phyloP scores from a whole-genome alignment of 2,888 invertebrate species.

The Hypercompe scribonia region DNA sequence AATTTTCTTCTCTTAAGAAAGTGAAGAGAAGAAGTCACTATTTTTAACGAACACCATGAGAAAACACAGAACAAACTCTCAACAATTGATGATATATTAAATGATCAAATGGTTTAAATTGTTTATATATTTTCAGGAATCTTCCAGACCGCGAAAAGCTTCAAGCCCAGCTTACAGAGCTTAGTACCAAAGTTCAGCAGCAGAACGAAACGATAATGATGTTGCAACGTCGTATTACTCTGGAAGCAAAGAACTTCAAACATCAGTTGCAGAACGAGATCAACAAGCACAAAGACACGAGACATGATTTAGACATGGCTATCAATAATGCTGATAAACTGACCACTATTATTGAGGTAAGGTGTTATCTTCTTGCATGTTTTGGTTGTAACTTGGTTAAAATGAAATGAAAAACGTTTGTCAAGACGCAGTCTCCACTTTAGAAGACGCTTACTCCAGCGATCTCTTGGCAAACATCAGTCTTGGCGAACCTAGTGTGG shows the following conservation, averaged over 20 bases:
- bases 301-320: constrained; percentile 89
- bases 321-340: constrained; percentile 88
- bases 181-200: constrained; percentile 85
- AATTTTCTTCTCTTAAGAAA: background rate
- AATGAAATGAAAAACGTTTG: background rate
- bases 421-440: no score
- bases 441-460: no score
- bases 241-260: constrained; percentile 91
- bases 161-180: constrained; percentile 87
- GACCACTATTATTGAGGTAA: constrained; percentile 87
- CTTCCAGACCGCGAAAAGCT: constrained; percentile 92
- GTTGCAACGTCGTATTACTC: constrained; percentile 89
- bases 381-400: background rate
- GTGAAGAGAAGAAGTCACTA: no score
- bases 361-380: background rate
- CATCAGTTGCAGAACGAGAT: constrained; percentile 90
- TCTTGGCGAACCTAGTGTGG: no score
- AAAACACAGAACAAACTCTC: background rate
- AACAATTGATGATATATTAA: background rate
- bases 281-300: constrained; percentile 89
- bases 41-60: no score
- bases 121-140: constrained; percentile 73
- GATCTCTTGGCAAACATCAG: no score
- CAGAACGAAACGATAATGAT: constrained; percentile 88
- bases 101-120: background rate